These are phyloP conservation scores for Drosophila obscura DNA, from an alignment of 1,140 invertebrate genomes.

Conservation along the genomic window DNA sequence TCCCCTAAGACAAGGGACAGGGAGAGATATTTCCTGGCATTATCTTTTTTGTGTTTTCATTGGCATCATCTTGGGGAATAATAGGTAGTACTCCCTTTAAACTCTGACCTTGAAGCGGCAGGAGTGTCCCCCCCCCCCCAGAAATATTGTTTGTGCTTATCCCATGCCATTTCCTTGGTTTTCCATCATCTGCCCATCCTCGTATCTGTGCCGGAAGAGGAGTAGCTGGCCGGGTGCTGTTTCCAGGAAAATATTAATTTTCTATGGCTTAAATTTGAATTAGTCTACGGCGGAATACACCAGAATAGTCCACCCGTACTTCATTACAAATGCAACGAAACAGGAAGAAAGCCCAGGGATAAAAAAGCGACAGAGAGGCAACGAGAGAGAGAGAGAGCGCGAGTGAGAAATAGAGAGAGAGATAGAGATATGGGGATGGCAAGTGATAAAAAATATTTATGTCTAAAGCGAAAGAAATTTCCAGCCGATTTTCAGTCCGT, in stretches of 20 bases:
- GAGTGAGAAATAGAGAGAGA: conserved; percentile 6
- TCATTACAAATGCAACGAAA: conserved; percentile 66
- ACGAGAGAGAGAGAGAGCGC: conserved; percentile 17
- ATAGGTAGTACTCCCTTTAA: too few species aligned
- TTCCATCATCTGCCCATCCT: conserved; percentile 2
- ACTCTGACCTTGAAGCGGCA: too few species aligned
- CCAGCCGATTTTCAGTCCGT: conserved; percentile 50
- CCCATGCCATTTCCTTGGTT: too few species aligned
- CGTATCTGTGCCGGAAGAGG: neutral
- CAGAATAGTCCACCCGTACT: conserved; percentile 14
- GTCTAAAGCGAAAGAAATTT: conserved; percentile 42
- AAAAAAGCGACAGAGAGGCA: conserved; percentile 6
- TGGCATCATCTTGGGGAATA: too few species aligned
- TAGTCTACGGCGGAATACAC: conserved; percentile 36
- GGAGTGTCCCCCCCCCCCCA: too few species aligned
- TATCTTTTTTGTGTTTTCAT: too few species aligned
- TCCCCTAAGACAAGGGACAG: too few species aligned
- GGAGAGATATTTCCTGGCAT: too few species aligned
- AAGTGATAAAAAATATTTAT: conserved; percentile 82
- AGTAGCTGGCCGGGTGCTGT: neutral
- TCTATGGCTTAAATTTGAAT: conserved; percentile 74
- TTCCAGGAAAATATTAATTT: conserved; percentile 58
- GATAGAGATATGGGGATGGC: conserved; percentile 35
- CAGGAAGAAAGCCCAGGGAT: neutral
- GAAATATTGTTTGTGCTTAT: too few species aligned